Evolutionary conservation across 2,888 invertebrate genomes (phyloP).

Genomic region (Luperina testacea): DNA sequence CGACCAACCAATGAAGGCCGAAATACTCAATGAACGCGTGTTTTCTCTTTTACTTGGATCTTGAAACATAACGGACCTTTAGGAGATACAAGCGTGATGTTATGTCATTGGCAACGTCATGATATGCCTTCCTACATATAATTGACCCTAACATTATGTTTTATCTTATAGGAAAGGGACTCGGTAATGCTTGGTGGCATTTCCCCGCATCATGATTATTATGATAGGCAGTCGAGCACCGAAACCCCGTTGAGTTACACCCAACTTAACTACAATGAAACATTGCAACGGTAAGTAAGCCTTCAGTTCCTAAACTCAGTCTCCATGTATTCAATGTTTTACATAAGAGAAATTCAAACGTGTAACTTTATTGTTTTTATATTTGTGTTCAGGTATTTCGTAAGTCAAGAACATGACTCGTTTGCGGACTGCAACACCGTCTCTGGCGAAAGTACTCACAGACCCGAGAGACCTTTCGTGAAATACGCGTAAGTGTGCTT

Average conservation of each 20-base stretch:
- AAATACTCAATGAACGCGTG: not conserved
- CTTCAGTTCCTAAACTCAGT: not conserved
- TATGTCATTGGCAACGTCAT: not conserved
- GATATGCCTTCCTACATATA: not conserved
- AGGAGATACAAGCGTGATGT: not conserved
- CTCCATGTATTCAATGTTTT: not conserved
- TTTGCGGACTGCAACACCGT: slow-evolving; percentile 63
- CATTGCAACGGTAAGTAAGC: slow-evolving; percentile 91
- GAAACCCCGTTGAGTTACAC: slow-evolving; percentile 95
- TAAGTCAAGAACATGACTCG: slow-evolving; percentile 69
- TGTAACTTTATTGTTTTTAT: slow-evolving; percentile 17
- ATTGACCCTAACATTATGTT: not conserved
- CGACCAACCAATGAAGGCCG: not conserved
- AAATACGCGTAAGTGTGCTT: slow-evolving; percentile 35
- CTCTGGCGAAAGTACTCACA: slow-evolving; percentile 55
- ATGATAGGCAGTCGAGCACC: slow-evolving; percentile 94
- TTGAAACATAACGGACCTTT: not conserved
- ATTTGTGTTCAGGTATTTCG: slow-evolving; percentile 74
- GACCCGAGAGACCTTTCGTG: slow-evolving; percentile 30
- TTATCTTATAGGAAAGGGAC: slow-evolving; percentile 91
- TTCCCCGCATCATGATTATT: slow-evolving; percentile 95
- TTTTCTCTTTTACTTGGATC: not conserved
- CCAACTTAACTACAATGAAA: slow-evolving; percentile 96
- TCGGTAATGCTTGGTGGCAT: slow-evolving; percentile 96
- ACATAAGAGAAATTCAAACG: not conserved